Conservation (phyloP, 2,797 vertebrate species). For the Sarcoramphus papa region DNA sequence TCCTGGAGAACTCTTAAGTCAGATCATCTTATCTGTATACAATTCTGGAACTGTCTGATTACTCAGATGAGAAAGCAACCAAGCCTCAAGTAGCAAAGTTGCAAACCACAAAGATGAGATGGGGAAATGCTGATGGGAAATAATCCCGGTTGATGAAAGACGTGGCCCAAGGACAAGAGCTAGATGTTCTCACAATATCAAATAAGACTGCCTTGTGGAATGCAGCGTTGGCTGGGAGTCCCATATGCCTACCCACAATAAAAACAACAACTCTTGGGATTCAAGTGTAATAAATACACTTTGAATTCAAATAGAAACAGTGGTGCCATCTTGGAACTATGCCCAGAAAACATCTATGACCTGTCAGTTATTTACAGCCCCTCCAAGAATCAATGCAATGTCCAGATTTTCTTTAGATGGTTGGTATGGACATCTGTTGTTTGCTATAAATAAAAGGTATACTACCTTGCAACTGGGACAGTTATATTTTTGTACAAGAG, state of each 20-base stretch:
- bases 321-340: not conserved
- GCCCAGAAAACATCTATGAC: not conserved
- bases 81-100: not conserved
- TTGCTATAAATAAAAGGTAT: not conserved
- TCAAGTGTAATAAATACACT: not conserved
- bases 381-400: not conserved
- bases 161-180: not conserved
- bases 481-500: not conserved
- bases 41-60: not conserved
- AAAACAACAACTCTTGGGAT: not conserved
- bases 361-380: not conserved
- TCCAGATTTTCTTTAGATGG: not conserved
- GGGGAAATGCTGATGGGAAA: not conserved
- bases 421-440: not conserved
- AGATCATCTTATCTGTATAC: not conserved
- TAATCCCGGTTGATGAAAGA: not conserved
- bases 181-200: not conserved
- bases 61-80: not conserved
- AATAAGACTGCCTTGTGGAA: not conserved
- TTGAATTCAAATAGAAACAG: not conserved
- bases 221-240: rapidly evolving
- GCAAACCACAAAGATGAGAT: not conserved
- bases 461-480: not conserved
- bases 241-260: not conserved
- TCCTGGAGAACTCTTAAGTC: not conserved